These are phyloP conservation scores for human DNA, from an alignment of 2,113 vertebrate species.

Conservation along the genomic window DNA sequence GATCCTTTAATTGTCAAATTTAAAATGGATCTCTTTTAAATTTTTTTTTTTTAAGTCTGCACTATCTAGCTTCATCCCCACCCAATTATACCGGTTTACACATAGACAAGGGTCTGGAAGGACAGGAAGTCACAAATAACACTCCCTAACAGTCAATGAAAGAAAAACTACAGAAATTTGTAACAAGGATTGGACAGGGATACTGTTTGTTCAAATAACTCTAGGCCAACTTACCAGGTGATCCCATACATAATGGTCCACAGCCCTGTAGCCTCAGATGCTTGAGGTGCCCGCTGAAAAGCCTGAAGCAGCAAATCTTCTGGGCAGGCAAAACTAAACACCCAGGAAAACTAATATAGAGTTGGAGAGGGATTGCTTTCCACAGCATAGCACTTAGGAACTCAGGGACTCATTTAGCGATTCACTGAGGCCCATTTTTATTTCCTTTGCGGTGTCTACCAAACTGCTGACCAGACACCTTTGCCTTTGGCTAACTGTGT, in stretches of 20 bases:
- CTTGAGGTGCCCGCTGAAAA: not conserved
- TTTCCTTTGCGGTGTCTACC: not conserved
- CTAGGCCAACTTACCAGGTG: not conserved
- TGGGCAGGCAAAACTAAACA: not conserved
- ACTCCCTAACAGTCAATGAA: not conserved
- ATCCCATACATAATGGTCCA: not conserved
- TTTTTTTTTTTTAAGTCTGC: too few relatives aligned
- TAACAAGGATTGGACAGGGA: not conserved
- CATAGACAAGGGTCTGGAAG: not conserved
- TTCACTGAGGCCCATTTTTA: not conserved
- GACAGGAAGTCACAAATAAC: conserved; percentile 23
- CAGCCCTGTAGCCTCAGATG: not conserved
- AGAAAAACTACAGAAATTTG: not conserved
- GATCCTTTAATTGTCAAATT: not conserved
- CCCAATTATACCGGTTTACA: not conserved
- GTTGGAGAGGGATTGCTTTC: not conserved
- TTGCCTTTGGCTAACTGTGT: not conserved
- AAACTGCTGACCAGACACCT: not conserved
- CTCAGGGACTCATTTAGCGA: not conserved
- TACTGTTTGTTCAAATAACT: not conserved
- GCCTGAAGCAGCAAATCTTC: not conserved
- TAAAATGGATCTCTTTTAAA: not conserved
- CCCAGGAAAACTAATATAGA: not conserved
- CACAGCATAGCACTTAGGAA: not conserved
- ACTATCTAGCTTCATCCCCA: not conserved